Percentiles rank a stretch among this genome's conserved stretches.
phyloP scores from a whole-genome alignment of 2,113 vertebrate genomes.

The Charina bottae region DNA sequence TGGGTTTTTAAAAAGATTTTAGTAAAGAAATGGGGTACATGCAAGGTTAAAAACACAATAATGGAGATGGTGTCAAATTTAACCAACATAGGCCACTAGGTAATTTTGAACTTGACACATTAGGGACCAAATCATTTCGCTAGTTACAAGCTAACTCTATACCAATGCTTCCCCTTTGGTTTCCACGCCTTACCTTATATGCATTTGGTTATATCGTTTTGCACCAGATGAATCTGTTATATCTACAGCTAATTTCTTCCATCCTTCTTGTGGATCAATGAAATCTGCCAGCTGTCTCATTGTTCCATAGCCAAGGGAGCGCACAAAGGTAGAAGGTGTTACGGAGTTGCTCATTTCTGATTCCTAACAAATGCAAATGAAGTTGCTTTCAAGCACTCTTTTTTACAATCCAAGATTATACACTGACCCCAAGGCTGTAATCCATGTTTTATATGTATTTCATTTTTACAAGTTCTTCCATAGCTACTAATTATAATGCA shows the following conservation, averaged over 20 bases:
- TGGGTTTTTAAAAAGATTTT: not conserved
- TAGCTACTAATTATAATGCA: not conserved
- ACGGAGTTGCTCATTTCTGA: slow-evolving; percentile 77
- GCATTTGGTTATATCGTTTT: slow-evolving; percentile 84
- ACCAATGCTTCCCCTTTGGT: not conserved
- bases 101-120: not conserved
- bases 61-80: not conserved
- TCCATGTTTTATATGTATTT: not conserved
- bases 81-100: not conserved
- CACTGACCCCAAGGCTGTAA: not conserved
- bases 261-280: slow-evolving; percentile 88
- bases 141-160: not conserved
- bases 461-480: not conserved
- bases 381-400: not conserved
- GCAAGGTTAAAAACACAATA: not conserved
- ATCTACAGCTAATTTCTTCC: slow-evolving; percentile 83
- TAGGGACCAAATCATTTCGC: not conserved
- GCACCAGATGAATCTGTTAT: slow-evolving; percentile 83
- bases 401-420: slow-evolving; percentile 19
- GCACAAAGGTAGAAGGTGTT: slow-evolving; percentile 82
- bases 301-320: slow-evolving; percentile 76
- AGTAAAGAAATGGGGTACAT: not conserved
- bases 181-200: slow-evolving; percentile 72
- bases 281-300: slow-evolving; percentile 81
- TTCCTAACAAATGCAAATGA: slow-evolving; percentile 46